Evolutionary conservation across 2,113 vertebrate species (phyloP).

Genomic region (Bos javanicus): DNA sequence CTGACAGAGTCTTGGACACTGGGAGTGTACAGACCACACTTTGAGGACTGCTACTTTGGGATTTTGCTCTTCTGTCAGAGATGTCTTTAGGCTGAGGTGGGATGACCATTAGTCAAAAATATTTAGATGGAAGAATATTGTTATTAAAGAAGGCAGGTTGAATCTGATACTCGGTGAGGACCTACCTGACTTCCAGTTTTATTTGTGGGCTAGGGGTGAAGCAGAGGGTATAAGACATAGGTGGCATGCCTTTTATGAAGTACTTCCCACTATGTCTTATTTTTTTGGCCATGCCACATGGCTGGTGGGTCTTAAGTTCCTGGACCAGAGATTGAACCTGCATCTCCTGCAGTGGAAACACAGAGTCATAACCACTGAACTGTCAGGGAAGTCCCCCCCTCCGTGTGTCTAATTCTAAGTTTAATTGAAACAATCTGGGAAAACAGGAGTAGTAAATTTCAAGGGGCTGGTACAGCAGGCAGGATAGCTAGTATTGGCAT

Average conservation of each 20-base stretch:
- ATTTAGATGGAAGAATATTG: neutral
- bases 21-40: neutral
- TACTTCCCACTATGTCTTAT: neutral
- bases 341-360: neutral
- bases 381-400: neutral
- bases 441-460: neutral
- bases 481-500: neutral
- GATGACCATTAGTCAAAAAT: neutral
- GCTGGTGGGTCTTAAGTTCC: neutral
- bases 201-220: neutral
- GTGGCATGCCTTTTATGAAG: neutral
- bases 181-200: neutral
- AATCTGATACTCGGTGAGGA: neutral
- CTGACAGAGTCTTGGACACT: neutral
- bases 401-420: neutral
- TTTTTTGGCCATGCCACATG: neutral
- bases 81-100: neutral
- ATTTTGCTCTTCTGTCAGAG: neutral
- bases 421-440: neutral
- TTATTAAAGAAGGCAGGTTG: neutral
- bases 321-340: neutral
- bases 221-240: neutral
- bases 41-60: neutral
- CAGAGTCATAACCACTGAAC: neutral
- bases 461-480: neutral